phyloP scores from a whole-genome alignment of 2,113 vertebrate species.

The Triplophysa siluroides region DNA sequence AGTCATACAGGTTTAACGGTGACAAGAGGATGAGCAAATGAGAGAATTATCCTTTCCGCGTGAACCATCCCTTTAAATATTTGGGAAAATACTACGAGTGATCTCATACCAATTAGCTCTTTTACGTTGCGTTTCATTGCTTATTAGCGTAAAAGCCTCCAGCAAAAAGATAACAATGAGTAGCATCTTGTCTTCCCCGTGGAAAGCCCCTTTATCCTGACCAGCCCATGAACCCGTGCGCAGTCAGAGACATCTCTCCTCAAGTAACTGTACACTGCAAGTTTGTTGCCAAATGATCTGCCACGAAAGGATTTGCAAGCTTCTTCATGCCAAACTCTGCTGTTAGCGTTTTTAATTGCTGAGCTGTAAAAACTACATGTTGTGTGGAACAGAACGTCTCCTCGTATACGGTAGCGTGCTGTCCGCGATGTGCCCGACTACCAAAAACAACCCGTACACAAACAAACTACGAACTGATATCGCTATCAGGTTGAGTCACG shows the following conservation, averaged over 20 bases:
- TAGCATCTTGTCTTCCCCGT: constrained; percentile 43
- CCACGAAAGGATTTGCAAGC: constrained; percentile 59
- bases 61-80: too few relatives aligned
- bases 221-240: constrained; percentile 66
- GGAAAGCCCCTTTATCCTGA: constrained; percentile 63
- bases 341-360: constrained; percentile 62
- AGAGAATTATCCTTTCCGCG: too few relatives aligned
- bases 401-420: constrained; percentile 28
- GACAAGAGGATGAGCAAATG: too few relatives aligned
- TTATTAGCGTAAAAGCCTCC: constrained; percentile 22
- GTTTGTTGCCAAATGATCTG: constrained; percentile 66
- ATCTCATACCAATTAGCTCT: background rate
- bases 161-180: constrained; percentile 46
- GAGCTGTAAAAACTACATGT: constrained; percentile 53
- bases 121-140: background rate
- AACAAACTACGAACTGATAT: constrained; percentile 12
- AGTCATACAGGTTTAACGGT: too few relatives aligned
- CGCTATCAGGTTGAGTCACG: constrained; percentile 24
- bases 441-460: constrained; percentile 5
- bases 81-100: background rate
- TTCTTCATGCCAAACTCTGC: constrained; percentile 54
- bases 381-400: constrained; percentile 47
- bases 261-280: constrained; percentile 62
- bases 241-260: constrained; percentile 57
- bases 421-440: background rate